Evolutionary conservation across 2,888 invertebrate genomes (phyloP).

Genomic region (Drosophila quinaria): DNA sequence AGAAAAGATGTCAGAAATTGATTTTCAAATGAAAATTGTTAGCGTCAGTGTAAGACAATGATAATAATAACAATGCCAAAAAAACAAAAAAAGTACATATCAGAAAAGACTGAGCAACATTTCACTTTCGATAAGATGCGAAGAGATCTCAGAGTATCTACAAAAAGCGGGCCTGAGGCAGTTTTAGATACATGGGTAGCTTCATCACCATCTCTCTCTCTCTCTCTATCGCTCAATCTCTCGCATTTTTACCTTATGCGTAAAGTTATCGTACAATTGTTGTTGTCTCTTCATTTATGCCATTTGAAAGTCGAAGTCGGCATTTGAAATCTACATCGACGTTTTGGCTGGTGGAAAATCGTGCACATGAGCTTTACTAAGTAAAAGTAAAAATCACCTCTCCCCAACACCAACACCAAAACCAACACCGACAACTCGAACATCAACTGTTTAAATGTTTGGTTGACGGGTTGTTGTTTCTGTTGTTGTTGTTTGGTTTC

Average conservation of each 20-base stretch:
- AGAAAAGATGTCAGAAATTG: slow-evolving; percentile 71
- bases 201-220: slow-evolving; percentile 48
- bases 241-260: slow-evolving; percentile 38
- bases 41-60: slow-evolving; percentile 43
- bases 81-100: slow-evolving; percentile 26
- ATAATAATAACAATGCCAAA: slow-evolving; percentile 43
- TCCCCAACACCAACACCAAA: slow-evolving; percentile 23
- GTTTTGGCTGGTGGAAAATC: slow-evolving; percentile 72
- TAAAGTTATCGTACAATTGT: slow-evolving; percentile 43
- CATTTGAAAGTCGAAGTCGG: slow-evolving; percentile 69
- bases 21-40: slow-evolving; percentile 62
- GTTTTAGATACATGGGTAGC: slow-evolving; percentile 45
- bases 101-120: slow-evolving; percentile 47
- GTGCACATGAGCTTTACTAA: slow-evolving; percentile 75
- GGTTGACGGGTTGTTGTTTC: slow-evolving; percentile 12
- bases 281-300: slow-evolving; percentile 75
- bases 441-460: slow-evolving; percentile 44
- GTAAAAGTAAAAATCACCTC: slow-evolving; percentile 81
- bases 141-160: slow-evolving; percentile 14
- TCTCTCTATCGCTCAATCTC: slow-evolving; percentile 14
- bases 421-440: slow-evolving; percentile 11
- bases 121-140: slow-evolving; percentile 64
- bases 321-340: slow-evolving; percentile 79
- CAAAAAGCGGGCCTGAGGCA: slow-evolving; percentile 23
- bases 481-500: slow-evolving; percentile 19